Evolutionary conservation across 1,140 invertebrate species (phyloP).

Genomic region (Hesperophylax magnus): DNA sequence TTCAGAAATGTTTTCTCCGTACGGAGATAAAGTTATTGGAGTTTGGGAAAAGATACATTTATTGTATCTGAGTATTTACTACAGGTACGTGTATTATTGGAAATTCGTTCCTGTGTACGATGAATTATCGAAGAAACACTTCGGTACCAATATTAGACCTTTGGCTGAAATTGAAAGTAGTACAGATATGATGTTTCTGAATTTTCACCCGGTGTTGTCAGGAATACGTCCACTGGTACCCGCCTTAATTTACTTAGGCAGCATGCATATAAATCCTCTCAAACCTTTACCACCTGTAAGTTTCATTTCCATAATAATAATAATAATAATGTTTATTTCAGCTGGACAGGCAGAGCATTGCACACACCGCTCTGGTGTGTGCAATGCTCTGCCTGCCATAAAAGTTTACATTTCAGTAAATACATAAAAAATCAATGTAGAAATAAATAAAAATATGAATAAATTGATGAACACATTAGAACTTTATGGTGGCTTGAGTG

Average conservation of each 20-base stretch:
- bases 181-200: conserved; percentile 71
- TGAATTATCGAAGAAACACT: conserved; percentile 57
- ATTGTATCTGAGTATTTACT: conserved; percentile 27
- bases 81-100: conserved; percentile 48
- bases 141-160: conserved; percentile 58
- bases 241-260: conserved; percentile 67
- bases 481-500: too few relatives aligned
- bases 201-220: conserved; percentile 66
- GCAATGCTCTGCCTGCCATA: too few relatives aligned
- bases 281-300: conserved; percentile 59
- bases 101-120: conserved; percentile 51
- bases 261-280: conserved; percentile 64
- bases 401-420: too few relatives aligned
- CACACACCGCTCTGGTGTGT: too few relatives aligned
- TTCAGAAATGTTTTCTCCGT: neutral
- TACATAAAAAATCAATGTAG: too few relatives aligned
- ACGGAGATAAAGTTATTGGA: too few relatives aligned
- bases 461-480: too few relatives aligned
- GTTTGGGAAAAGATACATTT: too few relatives aligned
- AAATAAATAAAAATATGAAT: too few relatives aligned
- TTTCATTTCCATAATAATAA: neutral
- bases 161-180: conserved; percentile 62
- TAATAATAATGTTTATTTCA: too few relatives aligned
- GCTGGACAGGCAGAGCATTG: too few relatives aligned
- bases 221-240: conserved; percentile 66